Percentiles rank a stretch among this genome's conserved stretches.
Conservation (phyloP, 2,797 vertebrate species). For the Tokudaia muenninki region DNA sequence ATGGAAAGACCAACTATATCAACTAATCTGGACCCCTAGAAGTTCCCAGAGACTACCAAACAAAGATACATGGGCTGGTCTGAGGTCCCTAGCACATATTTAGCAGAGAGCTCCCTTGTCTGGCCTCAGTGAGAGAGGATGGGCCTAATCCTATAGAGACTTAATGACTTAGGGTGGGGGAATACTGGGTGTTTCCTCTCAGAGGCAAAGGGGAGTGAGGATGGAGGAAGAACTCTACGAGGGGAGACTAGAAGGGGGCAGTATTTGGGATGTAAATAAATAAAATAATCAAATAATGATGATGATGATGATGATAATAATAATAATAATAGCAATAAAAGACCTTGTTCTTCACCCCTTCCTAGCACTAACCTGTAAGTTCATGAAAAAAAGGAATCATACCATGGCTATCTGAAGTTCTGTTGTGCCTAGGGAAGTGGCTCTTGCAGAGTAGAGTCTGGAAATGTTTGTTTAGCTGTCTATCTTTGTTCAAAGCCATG, state of each 20-base stretch:
- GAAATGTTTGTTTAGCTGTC: not conserved
- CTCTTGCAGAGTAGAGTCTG: not conserved
- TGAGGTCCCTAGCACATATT: not conserved
- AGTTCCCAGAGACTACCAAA: not conserved
- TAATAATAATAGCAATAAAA: too few species aligned
- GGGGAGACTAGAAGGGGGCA: not conserved
- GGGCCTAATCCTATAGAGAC: not conserved
- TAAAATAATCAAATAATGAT: not conserved
- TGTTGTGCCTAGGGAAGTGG: not conserved
- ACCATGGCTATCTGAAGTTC: not conserved
- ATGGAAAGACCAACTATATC: not conserved
- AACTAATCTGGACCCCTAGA: not conserved
- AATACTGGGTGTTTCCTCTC: not conserved
- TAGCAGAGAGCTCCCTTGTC: not conserved
- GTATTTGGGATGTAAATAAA: not conserved
- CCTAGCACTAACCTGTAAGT: not conserved
- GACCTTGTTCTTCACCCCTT: not conserved
- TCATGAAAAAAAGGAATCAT: not conserved
- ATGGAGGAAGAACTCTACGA: not conserved
- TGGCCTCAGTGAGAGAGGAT: not conserved
- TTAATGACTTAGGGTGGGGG: not conserved
- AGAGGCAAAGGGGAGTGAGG: not conserved
- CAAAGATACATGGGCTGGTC: not conserved
- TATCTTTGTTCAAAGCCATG: not conserved
- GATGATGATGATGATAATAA: too few species aligned